phyloP scores from a whole-genome alignment of 2,113 vertebrate species.

The Phainopepla nitens region DNA sequence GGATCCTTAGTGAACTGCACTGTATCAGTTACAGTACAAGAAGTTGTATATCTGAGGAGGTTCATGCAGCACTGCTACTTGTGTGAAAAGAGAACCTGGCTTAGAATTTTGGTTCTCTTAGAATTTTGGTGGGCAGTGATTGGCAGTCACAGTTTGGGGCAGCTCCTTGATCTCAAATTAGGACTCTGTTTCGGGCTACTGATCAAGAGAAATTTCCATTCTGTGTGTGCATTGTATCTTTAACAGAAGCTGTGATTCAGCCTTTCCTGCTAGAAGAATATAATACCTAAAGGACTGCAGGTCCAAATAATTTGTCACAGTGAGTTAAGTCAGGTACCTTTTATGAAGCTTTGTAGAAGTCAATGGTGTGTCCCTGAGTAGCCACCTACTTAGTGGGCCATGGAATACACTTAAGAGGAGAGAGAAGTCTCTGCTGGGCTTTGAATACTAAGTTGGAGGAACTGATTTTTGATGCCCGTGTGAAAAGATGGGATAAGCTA shows the following conservation, averaged over 20 bases:
- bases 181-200: neutral
- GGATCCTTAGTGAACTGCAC: neutral
- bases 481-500: neutral
- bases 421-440: neutral
- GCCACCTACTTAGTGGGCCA: neutral
- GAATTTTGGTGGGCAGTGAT: neutral
- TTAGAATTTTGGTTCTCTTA: neutral
- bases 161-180: neutral
- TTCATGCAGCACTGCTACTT: neutral
- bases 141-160: neutral
- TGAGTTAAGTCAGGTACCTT: neutral
- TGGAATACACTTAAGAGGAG: neutral
- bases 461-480: neutral
- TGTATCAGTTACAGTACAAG: neutral
- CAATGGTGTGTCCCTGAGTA: neutral
- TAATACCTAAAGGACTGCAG: neutral
- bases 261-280: neutral
- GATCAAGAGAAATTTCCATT: neutral
- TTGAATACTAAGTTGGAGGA: neutral
- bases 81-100: neutral
- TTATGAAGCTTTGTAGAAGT: neutral
- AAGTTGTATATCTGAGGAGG: neutral
- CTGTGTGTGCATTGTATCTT: neutral
- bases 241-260: neutral
- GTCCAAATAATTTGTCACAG: neutral